Percentiles rank a stretch among this genome's conserved stretches.
Conservation (phyloP, 2,888 invertebrate genomes). For the Eupeodes luniger region DNA sequence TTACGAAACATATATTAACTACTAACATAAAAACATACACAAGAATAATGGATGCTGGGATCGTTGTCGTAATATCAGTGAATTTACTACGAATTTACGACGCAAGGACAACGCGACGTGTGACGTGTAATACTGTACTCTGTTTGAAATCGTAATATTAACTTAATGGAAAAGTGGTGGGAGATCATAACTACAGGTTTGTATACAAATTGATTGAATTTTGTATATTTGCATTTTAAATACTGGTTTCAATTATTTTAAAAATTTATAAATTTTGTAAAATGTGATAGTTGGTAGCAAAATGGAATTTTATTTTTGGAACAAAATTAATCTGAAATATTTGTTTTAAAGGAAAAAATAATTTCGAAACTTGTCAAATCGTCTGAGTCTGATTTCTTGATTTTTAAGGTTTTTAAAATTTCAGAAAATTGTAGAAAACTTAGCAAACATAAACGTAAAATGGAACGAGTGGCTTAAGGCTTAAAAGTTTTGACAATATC, state of each 20-base stretch:
- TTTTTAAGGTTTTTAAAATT: no score
- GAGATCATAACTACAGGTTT: conserved; percentile 39
- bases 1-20: conserved; percentile 21
- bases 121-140: conserved; percentile 68
- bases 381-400: no score
- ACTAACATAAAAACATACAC: background rate
- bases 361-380: no score
- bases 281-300: background rate
- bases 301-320: background rate
- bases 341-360: no score
- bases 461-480: no score
- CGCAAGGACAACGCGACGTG: background rate
- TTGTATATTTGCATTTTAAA: conserved; percentile 9
- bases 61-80: background rate
- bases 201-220: background rate
- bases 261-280: background rate
- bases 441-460: no score
- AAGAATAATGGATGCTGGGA: conserved; percentile 50
- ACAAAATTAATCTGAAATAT: background rate
- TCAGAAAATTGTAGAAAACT: no score
- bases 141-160: conserved; percentile 63
- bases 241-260: background rate
- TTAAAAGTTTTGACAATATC: no score
- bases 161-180: conserved; percentile 5
- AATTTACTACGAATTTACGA: background rate